Percentiles rank a stretch among this genome's conserved stretches.
Conservation (phyloP, 1,140 invertebrate species). For the Formica exsecta region DNA sequence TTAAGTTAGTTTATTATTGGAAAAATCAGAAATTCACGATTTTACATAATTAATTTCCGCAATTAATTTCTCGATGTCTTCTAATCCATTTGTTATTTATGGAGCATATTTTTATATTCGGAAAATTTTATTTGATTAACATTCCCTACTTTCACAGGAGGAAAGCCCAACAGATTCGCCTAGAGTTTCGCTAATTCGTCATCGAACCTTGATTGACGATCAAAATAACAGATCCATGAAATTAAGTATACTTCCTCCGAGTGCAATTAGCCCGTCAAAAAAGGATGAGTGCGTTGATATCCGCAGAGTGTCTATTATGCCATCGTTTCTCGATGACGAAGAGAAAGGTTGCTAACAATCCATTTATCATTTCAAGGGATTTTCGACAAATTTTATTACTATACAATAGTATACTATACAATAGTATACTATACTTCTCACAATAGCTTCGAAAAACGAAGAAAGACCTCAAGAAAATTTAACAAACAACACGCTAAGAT, state of each 20-base stretch:
- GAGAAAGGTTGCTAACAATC: background rate
- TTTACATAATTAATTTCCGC: background rate
- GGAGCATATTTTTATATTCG: background rate
- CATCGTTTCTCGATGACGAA: background rate
- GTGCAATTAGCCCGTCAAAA: background rate
- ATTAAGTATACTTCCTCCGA: background rate
- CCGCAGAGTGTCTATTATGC: constrained; percentile 53
- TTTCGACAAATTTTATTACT: background rate
- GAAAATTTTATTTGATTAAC: background rate
- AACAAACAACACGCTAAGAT: background rate
- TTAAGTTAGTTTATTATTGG: background rate
- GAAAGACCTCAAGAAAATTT: background rate
- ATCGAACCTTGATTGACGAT: background rate
- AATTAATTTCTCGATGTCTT: background rate
- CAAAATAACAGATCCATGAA: background rate
- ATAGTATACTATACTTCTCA: background rate
- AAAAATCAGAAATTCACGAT: background rate
- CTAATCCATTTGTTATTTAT: background rate
- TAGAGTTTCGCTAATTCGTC: background rate
- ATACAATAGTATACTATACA: background rate
- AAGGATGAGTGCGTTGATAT: background rate
- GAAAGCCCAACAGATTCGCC: background rate
- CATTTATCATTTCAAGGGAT: background rate
- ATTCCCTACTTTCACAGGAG: background rate
- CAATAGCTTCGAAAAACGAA: background rate